phyloP scores from a whole-genome alignment of 2,888 invertebrate genomes.

The Parthenolecanium corni region DNA sequence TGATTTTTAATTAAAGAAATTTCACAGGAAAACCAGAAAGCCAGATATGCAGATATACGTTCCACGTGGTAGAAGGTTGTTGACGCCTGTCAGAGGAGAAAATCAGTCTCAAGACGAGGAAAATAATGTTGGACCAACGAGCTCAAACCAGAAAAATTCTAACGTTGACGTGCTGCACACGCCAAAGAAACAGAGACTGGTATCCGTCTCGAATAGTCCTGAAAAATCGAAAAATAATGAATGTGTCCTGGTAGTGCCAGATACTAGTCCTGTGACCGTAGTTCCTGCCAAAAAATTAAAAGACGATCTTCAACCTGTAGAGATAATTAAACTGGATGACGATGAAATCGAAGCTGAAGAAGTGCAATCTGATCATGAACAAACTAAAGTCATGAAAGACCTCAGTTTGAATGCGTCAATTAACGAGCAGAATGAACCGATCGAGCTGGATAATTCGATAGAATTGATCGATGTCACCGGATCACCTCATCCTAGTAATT shows the following conservation, averaged over 20 bases:
- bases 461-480: too few relatives aligned
- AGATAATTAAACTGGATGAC: background rate
- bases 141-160: background rate
- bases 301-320: background rate
- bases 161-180: background rate
- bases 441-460: background rate
- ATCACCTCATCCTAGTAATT: too few relatives aligned
- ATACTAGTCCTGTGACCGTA: background rate
- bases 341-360: background rate
- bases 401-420: background rate
- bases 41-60: slow-evolving; percentile 71
- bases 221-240: too few relatives aligned
- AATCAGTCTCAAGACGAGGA: background rate
- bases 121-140: slow-evolving; percentile 6
- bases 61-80: slow-evolving; percentile 46
- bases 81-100: background rate
- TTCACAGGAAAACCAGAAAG: slow-evolving; percentile 42
- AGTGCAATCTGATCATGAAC: too few relatives aligned
- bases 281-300: background rate
- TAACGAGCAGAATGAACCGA: background rate
- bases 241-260: too few relatives aligned
- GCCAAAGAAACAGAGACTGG: background rate
- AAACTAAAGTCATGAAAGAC: background rate
- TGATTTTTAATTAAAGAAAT: background rate
- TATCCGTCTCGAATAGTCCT: too few relatives aligned